Evolutionary conservation across 2,888 invertebrate genomes (phyloP), one percentile per base, ranked within the genome.

Genomic region (Hirtodrosophila cameraria): DNA sequence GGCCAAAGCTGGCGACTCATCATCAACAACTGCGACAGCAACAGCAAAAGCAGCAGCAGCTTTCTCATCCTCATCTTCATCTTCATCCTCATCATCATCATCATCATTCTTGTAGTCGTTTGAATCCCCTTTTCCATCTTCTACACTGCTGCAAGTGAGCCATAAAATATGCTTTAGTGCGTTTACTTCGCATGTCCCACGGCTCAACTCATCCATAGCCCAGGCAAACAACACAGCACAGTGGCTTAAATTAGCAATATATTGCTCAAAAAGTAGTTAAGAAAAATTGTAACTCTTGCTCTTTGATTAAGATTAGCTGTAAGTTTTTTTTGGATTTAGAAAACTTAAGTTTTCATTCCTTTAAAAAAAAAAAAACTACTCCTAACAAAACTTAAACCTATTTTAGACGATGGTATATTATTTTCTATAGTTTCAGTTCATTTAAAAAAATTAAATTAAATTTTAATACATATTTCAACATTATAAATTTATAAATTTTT

Each of bases 111-210:
- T 65, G 57, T 54, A 53, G 9, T 49, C 49, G 36, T 70, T 55
- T 43, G 31, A 23, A 33, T 35, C 18, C 41, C 43, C 16, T 18
- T 5, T 27, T 3, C 45, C 16, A 31, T 12, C 1, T 13, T 28
- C n/a, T 12, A 7, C 23, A 38, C 43, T 54, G 65, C 48, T 75
- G 67, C 83, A 82, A 82, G 79, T 85, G 79, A 82, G 79, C 75
- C 87, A 85, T 82, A 85, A 82, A 82, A 82, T 72, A 75, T 82
- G 64, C 75, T 81, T 72, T 64, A 81, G 69, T 77, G 85, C 66
- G 66, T 78, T 78, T 59, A 66, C 62, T 50, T 30, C 38, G 52
- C 68, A 48, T 54, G 43, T 62, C 33, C 46, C 53, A 33, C 54
- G 35, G 52, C 38, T 46, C 55, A 62, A 20, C 31, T 65, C n/a